phyloP scores from a whole-genome alignment of 2,888 invertebrate species.

The Clusia tigrina region DNA sequence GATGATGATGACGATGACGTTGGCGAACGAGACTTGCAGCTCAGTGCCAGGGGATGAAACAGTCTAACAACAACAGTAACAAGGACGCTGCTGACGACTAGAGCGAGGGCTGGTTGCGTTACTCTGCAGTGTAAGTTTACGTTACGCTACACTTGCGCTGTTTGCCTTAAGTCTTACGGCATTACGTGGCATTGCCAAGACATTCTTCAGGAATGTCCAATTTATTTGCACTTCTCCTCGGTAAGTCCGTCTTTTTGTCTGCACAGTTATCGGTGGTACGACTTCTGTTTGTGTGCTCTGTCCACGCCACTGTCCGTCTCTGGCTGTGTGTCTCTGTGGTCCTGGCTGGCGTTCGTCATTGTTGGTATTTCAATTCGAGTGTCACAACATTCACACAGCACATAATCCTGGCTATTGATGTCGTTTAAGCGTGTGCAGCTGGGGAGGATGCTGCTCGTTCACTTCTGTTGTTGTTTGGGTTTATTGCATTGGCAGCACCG shows the following conservation, averaged over 20 bases:
- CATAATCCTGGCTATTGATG: conserved; percentile 26
- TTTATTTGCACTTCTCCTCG: conserved; percentile 17
- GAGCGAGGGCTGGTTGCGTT: neutral
- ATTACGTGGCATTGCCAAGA: conserved; percentile 8
- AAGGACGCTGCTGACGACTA: neutral
- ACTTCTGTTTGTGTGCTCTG: neutral
- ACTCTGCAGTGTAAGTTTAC: neutral
- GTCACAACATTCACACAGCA: conserved; percentile 11
- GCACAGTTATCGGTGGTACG: neutral
- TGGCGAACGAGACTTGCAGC: too few relatives aligned
- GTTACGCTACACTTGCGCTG: conserved; percentile 9
- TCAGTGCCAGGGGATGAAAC: too few relatives aligned
- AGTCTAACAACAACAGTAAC: too few relatives aligned
- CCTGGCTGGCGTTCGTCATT: conserved; percentile 12
- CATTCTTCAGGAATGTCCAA: conserved; percentile 27
- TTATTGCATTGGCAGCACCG: neutral
- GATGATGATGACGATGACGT: too few relatives aligned
- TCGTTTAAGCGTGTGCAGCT: conserved; percentile 21
- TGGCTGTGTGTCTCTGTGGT: neutral
- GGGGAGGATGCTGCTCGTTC: neutral
- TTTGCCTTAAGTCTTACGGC: neutral
- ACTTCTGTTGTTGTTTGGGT: neutral
- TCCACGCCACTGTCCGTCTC: neutral
- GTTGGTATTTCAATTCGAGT: conserved; percentile 29
- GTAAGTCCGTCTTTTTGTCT: neutral